A percentile compares a stretch with the other conserved stretches of the same genome.
Evolutionary conservation across 1,140 invertebrate genomes (phyloP).

Genomic region (Glossosoma conforme): DNA sequence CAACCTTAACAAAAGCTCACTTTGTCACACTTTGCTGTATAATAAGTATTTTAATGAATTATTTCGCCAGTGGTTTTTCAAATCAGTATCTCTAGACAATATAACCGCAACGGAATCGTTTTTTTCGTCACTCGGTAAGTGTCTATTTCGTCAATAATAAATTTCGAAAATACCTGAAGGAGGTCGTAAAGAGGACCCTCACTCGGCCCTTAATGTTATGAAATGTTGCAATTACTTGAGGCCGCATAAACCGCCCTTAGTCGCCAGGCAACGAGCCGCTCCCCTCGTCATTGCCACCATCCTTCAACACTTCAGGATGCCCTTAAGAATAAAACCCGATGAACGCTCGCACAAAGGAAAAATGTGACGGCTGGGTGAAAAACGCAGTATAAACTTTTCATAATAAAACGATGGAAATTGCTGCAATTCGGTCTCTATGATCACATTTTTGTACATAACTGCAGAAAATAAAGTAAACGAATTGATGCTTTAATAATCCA

Average conservation of each 20-base stretch:
- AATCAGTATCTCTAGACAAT: not conserved
- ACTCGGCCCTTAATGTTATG: constrained; percentile 9
- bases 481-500: too few species aligned
- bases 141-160: constrained; percentile 11
- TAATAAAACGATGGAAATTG: not conserved
- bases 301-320: not conserved
- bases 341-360: not conserved
- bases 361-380: not conserved
- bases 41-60: not conserved
- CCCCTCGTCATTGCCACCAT: not conserved
- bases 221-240: constrained; percentile 15
- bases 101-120: not conserved
- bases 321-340: not conserved
- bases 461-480: too few species aligned
- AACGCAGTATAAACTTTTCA: not conserved
- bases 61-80: not conserved
- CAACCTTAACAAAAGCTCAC: not conserved
- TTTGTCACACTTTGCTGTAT: not conserved
- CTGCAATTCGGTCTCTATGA: not conserved
- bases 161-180: constrained; percentile 9
- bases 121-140: not conserved
- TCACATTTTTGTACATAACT: too few species aligned
- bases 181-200: constrained; percentile 2
- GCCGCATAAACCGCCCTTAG: not conserved
- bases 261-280: constrained; percentile 2